Evolutionary conservation across 2,113 vertebrate genomes (phyloP).

Genomic region (Gyps fulvus): DNA sequence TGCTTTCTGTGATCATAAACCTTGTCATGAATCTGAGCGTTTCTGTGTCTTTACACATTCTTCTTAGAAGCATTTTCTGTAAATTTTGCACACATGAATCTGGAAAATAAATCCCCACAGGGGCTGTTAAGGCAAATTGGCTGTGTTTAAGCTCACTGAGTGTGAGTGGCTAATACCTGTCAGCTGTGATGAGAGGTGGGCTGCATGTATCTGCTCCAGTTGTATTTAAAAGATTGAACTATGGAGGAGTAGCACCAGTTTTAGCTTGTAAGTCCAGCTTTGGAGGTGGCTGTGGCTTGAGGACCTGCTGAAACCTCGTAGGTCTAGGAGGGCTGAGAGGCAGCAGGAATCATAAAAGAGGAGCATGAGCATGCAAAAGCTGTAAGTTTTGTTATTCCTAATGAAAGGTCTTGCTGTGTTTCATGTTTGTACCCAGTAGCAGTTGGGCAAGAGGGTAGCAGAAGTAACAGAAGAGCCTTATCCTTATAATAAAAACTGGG

Average conservation of each 20-base stretch:
- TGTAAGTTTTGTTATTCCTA: neutral
- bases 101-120: neutral
- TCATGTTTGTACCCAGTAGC: neutral
- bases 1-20: neutral
- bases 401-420: neutral
- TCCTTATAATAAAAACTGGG: neutral
- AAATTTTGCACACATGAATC: neutral
- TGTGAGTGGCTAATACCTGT: neutral
- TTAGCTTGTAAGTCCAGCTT: neutral
- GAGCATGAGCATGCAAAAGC: neutral
- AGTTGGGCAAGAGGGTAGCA: neutral
- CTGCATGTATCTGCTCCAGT: neutral
- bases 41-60: neutral
- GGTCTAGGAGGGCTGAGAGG: neutral
- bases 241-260: accelerated
- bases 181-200: neutral
- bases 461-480: neutral
- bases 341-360: neutral
- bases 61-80: neutral
- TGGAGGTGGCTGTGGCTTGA: neutral
- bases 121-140: neutral
- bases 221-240: neutral
- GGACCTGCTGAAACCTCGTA: neutral
- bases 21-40: neutral
- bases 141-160: neutral